These are phyloP conservation scores for Stegana nigrithorax DNA, from an alignment of 2,888 invertebrate species.

Conservation along the genomic window DNA sequence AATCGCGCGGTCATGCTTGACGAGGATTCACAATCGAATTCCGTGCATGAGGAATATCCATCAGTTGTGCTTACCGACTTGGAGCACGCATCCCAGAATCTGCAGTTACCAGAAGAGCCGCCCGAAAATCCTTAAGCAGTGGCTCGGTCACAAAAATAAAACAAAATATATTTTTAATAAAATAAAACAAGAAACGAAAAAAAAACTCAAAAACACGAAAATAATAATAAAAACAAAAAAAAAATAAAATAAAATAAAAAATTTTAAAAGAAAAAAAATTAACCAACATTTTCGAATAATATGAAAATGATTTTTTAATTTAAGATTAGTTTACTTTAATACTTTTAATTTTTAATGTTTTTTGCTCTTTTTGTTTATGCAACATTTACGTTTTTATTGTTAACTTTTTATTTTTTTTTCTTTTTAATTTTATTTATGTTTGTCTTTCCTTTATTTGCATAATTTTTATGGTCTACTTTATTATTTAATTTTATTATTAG, in stretches of 20 bases:
- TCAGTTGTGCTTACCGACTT: conserved; percentile 39
- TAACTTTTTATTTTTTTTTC: background rate
- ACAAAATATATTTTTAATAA: too few relatives aligned
- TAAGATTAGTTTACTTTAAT: too few relatives aligned
- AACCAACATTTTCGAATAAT: too few relatives aligned
- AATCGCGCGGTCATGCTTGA: conserved; percentile 40
- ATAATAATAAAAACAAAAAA: conserved; percentile 18
- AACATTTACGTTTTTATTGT: conserved; percentile 4
- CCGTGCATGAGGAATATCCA: conserved; percentile 65
- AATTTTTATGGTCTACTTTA: background rate
- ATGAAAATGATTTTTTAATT: too few relatives aligned
- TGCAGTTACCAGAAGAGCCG: conserved; percentile 66
- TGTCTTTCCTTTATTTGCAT: background rate
- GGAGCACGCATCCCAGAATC: conserved; percentile 60
- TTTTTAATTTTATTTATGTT: background rate
- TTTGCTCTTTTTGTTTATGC: too few relatives aligned
- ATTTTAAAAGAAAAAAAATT: too few relatives aligned
- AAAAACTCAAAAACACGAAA: conserved; percentile 39
- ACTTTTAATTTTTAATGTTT: too few relatives aligned
- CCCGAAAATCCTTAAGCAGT: conserved; percentile 68
- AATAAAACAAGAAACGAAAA: too few relatives aligned
- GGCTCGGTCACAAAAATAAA: too few relatives aligned
- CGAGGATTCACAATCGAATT: conserved; percentile 65
- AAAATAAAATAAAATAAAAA: conserved; percentile 25
- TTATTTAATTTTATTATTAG: background rate